Evolutionary conservation across 2,113 vertebrate species (phyloP).

Genomic region (Vombatus ursinus): DNA sequence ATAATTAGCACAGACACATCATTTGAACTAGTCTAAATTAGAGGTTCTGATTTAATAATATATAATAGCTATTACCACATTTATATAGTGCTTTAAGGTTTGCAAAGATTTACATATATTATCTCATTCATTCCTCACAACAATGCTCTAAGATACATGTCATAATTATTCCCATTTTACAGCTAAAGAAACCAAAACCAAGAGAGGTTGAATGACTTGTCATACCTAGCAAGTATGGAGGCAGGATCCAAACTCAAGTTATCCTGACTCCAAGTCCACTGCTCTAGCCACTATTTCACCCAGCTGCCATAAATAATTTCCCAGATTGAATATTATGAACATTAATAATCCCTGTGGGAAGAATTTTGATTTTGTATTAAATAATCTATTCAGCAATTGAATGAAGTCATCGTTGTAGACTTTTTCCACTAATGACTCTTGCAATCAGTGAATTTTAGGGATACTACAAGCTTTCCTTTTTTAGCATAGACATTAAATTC

Average conservation of each 20-base stretch:
- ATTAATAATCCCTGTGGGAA: conserved; percentile 17
- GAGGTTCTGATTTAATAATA: neutral
- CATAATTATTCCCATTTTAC: neutral
- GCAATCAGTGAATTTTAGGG: conserved; percentile 42
- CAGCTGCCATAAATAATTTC: neutral
- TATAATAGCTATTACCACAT: neutral
- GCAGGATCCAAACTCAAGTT: neutral
- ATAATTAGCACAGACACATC: conserved; percentile 32
- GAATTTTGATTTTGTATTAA: conserved; percentile 45
- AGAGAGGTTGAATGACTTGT: neutral
- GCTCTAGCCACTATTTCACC: neutral
- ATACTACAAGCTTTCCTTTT: conserved; percentile 17
- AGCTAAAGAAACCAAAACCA: neutral
- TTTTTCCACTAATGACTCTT: conserved; percentile 49
- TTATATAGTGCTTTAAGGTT: neutral
- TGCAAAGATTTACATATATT: neutral
- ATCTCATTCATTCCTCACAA: neutral
- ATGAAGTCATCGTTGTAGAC: neutral
- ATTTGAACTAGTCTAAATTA: neutral
- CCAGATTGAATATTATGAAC: neutral
- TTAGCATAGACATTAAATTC: conserved; percentile 37
- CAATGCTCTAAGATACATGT: neutral
- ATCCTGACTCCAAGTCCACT: neutral
- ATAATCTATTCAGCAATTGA: conserved; percentile 26
- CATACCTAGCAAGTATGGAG: neutral